A percentile compares a stretch with the other conserved stretches of the same genome.
Conservation (phyloP, 2,113 vertebrate species). For the Balaeniceps rex region DNA sequence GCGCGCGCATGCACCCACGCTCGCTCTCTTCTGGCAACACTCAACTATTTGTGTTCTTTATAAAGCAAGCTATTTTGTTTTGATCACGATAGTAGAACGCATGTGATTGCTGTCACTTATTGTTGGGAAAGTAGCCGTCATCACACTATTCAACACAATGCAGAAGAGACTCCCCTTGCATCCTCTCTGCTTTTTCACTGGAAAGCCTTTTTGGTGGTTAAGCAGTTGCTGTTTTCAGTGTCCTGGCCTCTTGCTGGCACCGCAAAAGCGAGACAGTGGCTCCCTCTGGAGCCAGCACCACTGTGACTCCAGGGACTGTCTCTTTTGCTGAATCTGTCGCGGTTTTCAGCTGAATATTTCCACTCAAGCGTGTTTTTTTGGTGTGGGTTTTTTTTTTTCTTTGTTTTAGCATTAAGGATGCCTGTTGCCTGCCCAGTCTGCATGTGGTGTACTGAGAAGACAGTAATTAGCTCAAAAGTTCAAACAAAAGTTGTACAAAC, state of each 20-base stretch:
- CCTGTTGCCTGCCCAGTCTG: neutral
- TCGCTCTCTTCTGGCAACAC: neutral
- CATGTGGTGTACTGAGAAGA: neutral
- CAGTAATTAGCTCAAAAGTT: neutral
- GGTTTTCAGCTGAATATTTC: neutral
- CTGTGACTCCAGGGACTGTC: neutral
- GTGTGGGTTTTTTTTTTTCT: no score
- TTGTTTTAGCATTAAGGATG: neutral
- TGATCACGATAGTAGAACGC: neutral
- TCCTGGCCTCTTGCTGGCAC: neutral
- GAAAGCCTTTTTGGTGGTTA: neutral
- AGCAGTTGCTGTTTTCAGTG: neutral
- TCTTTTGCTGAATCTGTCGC: neutral
- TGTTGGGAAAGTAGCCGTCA: neutral
- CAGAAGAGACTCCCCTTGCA: neutral
- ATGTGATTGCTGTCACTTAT: neutral
- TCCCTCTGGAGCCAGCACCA: conserved; percentile 60
- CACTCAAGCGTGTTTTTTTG: neutral
- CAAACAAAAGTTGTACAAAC: neutral
- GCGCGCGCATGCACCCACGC: accelerated
- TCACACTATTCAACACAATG: neutral
- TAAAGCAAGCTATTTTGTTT: neutral
- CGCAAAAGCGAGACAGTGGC: conserved; percentile 44
- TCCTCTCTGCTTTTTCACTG: neutral
- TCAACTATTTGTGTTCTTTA: neutral